Conservation (phyloP, 2,888 invertebrate genomes). For the Andrena bicolor region DNA sequence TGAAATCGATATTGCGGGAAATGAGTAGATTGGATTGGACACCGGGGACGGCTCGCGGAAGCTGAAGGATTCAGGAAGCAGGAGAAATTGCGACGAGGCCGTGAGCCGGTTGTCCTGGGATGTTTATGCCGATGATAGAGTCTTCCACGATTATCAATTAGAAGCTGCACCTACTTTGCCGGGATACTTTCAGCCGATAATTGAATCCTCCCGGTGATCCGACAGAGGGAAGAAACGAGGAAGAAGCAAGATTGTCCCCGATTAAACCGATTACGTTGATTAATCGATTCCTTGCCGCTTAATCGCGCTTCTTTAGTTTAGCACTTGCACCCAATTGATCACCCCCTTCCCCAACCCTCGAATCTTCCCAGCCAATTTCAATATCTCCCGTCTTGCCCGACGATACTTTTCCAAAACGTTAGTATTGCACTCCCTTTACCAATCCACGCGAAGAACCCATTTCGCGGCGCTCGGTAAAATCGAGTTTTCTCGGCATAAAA, state of each 20-base stretch:
- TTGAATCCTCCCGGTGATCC: conserved; percentile 13
- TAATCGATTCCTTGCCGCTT: conserved; percentile 19
- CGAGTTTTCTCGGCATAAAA: neutral
- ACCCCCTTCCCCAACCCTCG: neutral
- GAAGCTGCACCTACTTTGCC: conserved; percentile 4
- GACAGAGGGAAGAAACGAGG: neutral
- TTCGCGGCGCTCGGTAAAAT: neutral
- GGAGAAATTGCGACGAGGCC: neutral
- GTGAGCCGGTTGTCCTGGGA: neutral
- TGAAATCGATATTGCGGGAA: conserved; percentile 79
- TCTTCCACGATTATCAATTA: conserved; percentile 19
- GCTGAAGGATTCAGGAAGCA: conserved; percentile 22
- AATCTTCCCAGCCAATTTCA: neutral
- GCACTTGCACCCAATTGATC: conserved; percentile 2
- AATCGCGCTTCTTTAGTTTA: conserved; percentile 11
- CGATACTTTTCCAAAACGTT: neutral
- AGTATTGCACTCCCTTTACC: neutral
- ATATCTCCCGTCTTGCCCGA: neutral
- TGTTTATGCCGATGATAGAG: conserved; percentile 2
- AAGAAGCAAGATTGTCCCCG: conserved; percentile 22
- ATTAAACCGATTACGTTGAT: conserved; percentile 35
- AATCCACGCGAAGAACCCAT: neutral
- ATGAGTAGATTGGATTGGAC: conserved; percentile 80
- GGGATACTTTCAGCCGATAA: conserved; percentile 12
- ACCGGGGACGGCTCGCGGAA: conserved; percentile 44